Conservation (phyloP, 2,888 invertebrate genomes). For the Frankliniella fusca region DNA sequence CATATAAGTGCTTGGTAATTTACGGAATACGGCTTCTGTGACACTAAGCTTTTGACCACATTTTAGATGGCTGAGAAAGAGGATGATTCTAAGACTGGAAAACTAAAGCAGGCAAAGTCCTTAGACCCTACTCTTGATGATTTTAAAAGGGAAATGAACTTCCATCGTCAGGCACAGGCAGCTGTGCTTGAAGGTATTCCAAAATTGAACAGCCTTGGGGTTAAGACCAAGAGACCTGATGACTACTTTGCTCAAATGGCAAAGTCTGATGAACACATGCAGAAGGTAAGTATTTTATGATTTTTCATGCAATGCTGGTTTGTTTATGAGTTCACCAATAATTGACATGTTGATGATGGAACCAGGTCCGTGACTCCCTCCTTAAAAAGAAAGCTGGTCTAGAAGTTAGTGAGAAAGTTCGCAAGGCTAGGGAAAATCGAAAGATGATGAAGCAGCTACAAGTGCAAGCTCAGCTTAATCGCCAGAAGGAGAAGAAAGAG, state of each 20-base stretch:
- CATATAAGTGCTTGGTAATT: not conserved
- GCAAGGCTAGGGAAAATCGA: conserved; percentile 81
- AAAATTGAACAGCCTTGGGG: conserved; percentile 66
- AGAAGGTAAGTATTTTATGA: conserved; percentile 57
- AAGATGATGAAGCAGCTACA: conserved; percentile 90
- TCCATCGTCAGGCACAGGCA: conserved; percentile 82
- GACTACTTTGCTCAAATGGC: conserved; percentile 99
- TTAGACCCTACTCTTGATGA: conserved; percentile 62
- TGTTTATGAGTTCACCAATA: not conserved
- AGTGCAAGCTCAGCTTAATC: conserved; percentile 75
- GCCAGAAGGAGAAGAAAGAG: conserved; percentile 85
- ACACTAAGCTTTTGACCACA: conserved; percentile 23
- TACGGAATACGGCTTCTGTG: not conserved
- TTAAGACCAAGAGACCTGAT: conserved; percentile 81
- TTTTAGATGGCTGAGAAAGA: conserved; percentile 45
- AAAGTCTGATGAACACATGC: conserved; percentile 96
- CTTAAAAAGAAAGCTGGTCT: conserved; percentile 79
- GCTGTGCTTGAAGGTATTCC: conserved; percentile 78
- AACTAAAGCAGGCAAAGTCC: conserved; percentile 40
- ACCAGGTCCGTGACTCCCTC: conserved; percentile 67
- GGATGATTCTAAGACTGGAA: conserved; percentile 40
- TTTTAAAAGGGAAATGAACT: conserved; percentile 83
- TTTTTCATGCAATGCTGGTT: not conserved
- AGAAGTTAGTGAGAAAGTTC: conserved; percentile 83
- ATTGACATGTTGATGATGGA: not conserved